These are phyloP conservation scores for Ctenosaura bakeri DNA, from an alignment of 2,797 vertebrate genomes.

Conservation along the genomic window DNA sequence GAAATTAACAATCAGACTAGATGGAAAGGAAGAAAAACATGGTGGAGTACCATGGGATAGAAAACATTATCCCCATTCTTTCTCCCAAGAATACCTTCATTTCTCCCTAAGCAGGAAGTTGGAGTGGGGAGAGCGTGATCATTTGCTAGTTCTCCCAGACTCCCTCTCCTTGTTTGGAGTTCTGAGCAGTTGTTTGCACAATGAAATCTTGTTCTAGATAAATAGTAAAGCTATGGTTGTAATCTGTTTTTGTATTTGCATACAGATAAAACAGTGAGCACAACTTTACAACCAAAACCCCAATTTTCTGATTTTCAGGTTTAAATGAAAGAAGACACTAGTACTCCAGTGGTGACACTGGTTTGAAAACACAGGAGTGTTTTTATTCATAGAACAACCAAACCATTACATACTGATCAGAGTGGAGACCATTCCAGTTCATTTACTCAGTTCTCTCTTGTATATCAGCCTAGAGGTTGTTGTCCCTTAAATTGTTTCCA, in stretches of 20 bases:
- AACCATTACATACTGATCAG: neutral
- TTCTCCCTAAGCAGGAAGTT: no score
- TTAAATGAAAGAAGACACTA: neutral
- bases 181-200: neutral
- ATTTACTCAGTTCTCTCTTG: neutral
- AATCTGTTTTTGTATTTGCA: no score
- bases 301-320: neutral
- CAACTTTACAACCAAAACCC: neutral
- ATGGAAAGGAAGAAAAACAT: no score
- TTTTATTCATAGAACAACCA: conserved; percentile 15
- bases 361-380: neutral
- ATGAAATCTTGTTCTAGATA: neutral
- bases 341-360: neutral
- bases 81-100: no score
- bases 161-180: neutral
- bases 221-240: neutral
- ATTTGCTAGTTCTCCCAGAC: no score
- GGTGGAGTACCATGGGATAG: no score
- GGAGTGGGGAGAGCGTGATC: no score
- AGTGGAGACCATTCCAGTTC: neutral
- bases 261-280: neutral
- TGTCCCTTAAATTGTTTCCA: no score
- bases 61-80: no score
- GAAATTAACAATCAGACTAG: no score
- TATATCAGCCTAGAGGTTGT: neutral